A percentile compares a stretch with the other conserved stretches of the same genome.
phyloP scores from a whole-genome alignment of 2,797 vertebrate species.

The Trematomus bernacchii region DNA sequence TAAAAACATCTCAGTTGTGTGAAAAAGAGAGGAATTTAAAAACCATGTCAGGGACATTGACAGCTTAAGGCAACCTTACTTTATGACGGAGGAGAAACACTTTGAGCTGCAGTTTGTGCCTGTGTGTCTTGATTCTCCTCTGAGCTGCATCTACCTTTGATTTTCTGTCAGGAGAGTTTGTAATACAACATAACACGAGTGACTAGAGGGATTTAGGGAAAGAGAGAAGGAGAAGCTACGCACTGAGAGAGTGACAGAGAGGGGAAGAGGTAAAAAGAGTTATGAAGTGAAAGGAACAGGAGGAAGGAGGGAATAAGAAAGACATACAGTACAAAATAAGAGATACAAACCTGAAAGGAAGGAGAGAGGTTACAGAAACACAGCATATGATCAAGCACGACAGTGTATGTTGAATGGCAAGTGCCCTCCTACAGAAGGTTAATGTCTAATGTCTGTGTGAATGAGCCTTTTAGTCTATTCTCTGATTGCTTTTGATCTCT shows the following conservation, averaged over 20 bases:
- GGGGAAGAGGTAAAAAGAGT: neutral
- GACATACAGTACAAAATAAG: neutral
- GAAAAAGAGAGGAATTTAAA: constrained; percentile 12
- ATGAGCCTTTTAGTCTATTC: constrained; percentile 43
- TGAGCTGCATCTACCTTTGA: constrained; percentile 60
- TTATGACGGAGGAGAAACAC: constrained; percentile 24
- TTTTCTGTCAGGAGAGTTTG: constrained; percentile 64
- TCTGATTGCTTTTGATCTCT: constrained; percentile 52
- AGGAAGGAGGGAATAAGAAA: neutral
- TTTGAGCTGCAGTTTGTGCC: constrained; percentile 12
- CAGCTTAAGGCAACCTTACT: constrained; percentile 11
- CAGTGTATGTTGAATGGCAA: neutral
- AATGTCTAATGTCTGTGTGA: constrained; percentile 25
- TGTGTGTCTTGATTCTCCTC: constrained; percentile 27
- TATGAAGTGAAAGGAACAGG: neutral
- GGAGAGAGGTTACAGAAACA: neutral
- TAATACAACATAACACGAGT: constrained; percentile 47
- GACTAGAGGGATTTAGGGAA: neutral
- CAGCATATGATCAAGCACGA: no score
- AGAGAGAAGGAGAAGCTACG: neutral
- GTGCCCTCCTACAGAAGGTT: constrained; percentile 15
- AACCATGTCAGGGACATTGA: neutral
- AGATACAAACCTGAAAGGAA: neutral
- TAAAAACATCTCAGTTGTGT: neutral
- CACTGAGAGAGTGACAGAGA: constrained; percentile 18